Base-by-base conservation (phyloP, 2,797 vertebrate species). In the Loris lydekkerianus region DNA sequence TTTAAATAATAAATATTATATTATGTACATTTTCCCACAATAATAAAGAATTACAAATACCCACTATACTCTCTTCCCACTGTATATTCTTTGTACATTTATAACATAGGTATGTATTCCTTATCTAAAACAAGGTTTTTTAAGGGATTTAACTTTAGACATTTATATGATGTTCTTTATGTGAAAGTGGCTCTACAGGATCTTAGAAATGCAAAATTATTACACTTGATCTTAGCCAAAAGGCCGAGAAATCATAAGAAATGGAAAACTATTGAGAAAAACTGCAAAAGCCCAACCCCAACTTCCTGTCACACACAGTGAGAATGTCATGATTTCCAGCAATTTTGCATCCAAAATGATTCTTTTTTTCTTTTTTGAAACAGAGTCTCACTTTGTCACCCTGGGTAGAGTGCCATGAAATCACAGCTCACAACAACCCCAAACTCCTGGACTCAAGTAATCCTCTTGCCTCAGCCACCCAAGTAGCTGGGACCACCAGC, bases 311-410 rank as follows among this genome's bases (percentile, higher is more conserved):
- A 75, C 10, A 43, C 2, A 25, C 46, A 31, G 1, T 0, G 7
- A 80, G 20, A 88, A 88, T 58, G 70, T 80, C 85, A 87, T 43
- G 85, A 93, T 76, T 76, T 63, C 13, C n/a, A 67, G 61, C 10
- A 27, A 89, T 8, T 20, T 86, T 73, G 73, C 85, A 89, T 63
- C 43, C 31, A 86, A 91, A 78, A 78, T 14, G 34, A 14, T 63
- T 89, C 58, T 86, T 93, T 53, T 53, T 49, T 53, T 53, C 14
- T 53, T 53, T 53, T 53, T 53, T 53, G 14, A 49, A 49, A 14
- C 49, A 49, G 49, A 49, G 49, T 53, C 49, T 53, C 49, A 15
- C 49, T 53, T 53, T 53, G 14, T 53, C 49, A 53, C 49, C 49
- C 49, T 53, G 13, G 14, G 3, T 53, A 53, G 49, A 53, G 49